phyloP scores from a whole-genome alignment of 2,888 invertebrate species.

The Tholera decimalis region DNA sequence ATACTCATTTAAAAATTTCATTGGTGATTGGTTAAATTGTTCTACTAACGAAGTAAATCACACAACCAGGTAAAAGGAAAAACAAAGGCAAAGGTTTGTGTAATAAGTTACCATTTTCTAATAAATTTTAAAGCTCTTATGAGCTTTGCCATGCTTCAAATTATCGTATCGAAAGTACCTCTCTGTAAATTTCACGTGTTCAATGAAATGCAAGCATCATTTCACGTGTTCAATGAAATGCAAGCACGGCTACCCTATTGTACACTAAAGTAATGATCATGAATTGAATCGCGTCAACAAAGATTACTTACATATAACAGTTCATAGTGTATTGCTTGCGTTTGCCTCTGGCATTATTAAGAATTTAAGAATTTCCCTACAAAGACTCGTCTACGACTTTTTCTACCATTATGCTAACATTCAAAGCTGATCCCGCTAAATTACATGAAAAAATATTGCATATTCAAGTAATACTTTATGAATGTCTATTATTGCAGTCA shows the following conservation, averaged over 20 bases:
- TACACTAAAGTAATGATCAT: conserved; percentile 50
- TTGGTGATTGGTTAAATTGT: conserved; percentile 57
- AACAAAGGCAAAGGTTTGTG: conserved; percentile 31
- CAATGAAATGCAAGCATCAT: conserved; percentile 38
- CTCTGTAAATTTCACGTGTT: conserved; percentile 14
- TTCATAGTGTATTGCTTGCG: conserved; percentile 65
- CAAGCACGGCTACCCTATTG: conserved; percentile 45
- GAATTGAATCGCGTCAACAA: conserved; percentile 50
- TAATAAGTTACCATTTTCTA: conserved; percentile 38
- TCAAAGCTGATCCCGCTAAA: conserved; percentile 82
- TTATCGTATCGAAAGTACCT: conserved; percentile 26
- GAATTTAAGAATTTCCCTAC: conserved; percentile 75
- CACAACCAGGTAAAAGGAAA: conserved; percentile 43
- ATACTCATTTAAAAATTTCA: conserved; percentile 49
- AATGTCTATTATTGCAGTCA: conserved; percentile 68
- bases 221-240: conserved; percentile 28
- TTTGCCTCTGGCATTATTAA: conserved; percentile 70
- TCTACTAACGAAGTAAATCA: conserved; percentile 48
- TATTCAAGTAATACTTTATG: conserved; percentile 71
- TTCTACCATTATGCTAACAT: conserved; percentile 80
- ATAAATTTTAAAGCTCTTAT: conserved; percentile 41
- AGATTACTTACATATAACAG: conserved; percentile 60
- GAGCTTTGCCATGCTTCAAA: conserved; percentile 21
- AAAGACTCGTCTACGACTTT: conserved; percentile 73
- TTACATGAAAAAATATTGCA: conserved; percentile 86